Percentiles rank a stretch among this genome's conserved stretches.
Evolutionary conservation across 1,140 invertebrate species (phyloP).

Genomic region (Schmidtea mediterranea): DNA sequence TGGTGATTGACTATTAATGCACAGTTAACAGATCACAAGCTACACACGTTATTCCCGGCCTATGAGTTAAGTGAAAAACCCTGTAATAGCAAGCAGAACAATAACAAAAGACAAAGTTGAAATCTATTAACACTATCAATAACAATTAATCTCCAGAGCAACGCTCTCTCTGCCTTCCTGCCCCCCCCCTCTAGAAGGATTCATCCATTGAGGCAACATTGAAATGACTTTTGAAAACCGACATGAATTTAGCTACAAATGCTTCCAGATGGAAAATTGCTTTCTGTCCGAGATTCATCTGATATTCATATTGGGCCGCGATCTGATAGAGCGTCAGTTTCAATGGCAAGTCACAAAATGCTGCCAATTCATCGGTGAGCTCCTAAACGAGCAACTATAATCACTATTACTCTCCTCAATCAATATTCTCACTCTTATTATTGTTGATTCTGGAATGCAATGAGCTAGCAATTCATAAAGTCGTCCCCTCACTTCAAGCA

Average conservation of each 20-base stretch:
- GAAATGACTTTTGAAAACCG: slow-evolving; percentile 39
- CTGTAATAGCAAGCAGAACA: no score
- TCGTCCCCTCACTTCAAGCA: slow-evolving; percentile 53
- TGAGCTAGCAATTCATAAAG: slow-evolving; percentile 76
- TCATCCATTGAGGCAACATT: not conserved
- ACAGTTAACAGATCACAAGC: no score
- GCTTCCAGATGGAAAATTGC: slow-evolving; percentile 86
- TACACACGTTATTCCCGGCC: no score
- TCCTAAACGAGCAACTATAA: slow-evolving; percentile 78
- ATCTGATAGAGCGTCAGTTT: slow-evolving; percentile 52
- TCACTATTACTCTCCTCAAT: slow-evolving; percentile 63
- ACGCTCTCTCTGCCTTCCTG: no score
- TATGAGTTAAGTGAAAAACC: no score
- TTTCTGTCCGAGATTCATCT: slow-evolving; percentile 61
- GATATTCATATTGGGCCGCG: slow-evolving; percentile 64
- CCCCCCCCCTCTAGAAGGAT: not conserved
- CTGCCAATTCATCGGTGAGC: slow-evolving; percentile 50
- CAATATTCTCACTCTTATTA: slow-evolving; percentile 52
- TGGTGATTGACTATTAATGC: no score
- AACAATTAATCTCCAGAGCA: no score
- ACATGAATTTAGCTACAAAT: slow-evolving; percentile 83
- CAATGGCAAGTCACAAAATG: slow-evolving; percentile 60
- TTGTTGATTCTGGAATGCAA: slow-evolving; percentile 67
- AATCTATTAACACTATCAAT: no score
- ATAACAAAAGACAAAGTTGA: no score